Percentiles rank a stretch among this genome's conserved stretches.
Conservation (phyloP, 1,140 invertebrate species). For the Philaenus spumarius region DNA sequence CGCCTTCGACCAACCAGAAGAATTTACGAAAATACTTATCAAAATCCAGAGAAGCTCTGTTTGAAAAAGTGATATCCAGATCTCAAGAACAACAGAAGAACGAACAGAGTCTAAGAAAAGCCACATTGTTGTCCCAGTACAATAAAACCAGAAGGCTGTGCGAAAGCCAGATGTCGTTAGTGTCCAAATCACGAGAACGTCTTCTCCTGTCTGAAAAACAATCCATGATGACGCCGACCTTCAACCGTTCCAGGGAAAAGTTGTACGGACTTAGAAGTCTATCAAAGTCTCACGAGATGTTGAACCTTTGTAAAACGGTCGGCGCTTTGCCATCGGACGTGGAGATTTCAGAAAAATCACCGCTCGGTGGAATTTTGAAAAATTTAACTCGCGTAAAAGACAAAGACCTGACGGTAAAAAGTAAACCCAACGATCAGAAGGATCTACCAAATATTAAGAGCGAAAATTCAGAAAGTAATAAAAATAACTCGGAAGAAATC, state of each 20-base stretch:
- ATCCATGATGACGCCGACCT: slow-evolving; percentile 18
- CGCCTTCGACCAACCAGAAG: slow-evolving; percentile 22
- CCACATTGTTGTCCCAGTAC: slow-evolving; percentile 42
- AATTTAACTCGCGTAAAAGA: slow-evolving; percentile 18
- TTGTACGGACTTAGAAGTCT: slow-evolving; percentile 46
- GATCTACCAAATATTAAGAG: neutral
- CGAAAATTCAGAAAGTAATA: neutral
- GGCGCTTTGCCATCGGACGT: neutral
- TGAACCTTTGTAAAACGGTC: slow-evolving; percentile 33
- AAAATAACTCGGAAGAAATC: neutral
- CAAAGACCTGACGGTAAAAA: neutral
- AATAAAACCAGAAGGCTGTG: slow-evolving; percentile 37
- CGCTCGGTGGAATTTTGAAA: slow-evolving; percentile 14
- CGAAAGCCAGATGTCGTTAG: slow-evolving; percentile 48
- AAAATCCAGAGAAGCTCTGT: slow-evolving; percentile 50
- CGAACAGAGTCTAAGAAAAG: slow-evolving; percentile 40
- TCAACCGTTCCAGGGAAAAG: slow-evolving; percentile 45
- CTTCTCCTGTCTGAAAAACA: slow-evolving; percentile 35
- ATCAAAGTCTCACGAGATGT: slow-evolving; percentile 49
- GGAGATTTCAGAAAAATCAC: neutral
- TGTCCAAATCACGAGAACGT: slow-evolving; percentile 42
- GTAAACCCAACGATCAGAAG: neutral
- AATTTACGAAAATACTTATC: slow-evolving; percentile 45
- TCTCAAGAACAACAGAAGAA: slow-evolving; percentile 18
- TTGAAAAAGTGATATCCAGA: slow-evolving; percentile 47